phyloP scores from a whole-genome alignment of 2,113 vertebrate genomes.

The Dromiciops gliroides region DNA sequence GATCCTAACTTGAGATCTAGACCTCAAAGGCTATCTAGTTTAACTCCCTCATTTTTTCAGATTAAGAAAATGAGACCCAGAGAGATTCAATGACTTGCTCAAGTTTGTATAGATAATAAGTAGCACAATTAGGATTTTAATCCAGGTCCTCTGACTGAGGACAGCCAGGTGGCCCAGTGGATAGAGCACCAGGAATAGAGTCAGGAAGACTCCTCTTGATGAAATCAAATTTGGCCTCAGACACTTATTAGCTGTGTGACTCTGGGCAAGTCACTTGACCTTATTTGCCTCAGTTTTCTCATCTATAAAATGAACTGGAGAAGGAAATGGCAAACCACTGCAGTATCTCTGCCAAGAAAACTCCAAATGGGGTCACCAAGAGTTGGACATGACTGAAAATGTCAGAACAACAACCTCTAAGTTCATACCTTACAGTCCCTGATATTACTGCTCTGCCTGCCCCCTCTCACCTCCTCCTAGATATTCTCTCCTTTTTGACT shows the following conservation, averaged over 20 bases:
- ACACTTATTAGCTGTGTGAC: neutral
- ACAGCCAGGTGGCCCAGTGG: neutral
- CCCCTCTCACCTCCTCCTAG: neutral
- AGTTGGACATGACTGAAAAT: no score
- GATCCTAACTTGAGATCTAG: neutral
- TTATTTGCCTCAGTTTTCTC: neutral
- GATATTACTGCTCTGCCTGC: neutral
- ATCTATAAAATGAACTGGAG: no score
- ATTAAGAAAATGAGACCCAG: neutral
- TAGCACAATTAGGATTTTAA: neutral
- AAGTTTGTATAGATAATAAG: neutral
- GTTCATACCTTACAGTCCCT: neutral
- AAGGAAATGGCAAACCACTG: no score
- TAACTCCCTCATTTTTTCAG: neutral
- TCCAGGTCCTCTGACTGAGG: no score
- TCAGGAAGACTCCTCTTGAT: neutral
- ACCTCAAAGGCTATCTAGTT: neutral
- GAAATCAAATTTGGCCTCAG: neutral
- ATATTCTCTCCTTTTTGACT: neutral
- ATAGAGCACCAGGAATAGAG: neutral
- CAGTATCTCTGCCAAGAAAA: no score
- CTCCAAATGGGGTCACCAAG: no score
- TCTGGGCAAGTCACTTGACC: neutral
- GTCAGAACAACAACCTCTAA: neutral
- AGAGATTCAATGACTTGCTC: neutral